phyloP scores from a whole-genome alignment of 2,797 vertebrate species.

The Atherinosoma microstoma region DNA sequence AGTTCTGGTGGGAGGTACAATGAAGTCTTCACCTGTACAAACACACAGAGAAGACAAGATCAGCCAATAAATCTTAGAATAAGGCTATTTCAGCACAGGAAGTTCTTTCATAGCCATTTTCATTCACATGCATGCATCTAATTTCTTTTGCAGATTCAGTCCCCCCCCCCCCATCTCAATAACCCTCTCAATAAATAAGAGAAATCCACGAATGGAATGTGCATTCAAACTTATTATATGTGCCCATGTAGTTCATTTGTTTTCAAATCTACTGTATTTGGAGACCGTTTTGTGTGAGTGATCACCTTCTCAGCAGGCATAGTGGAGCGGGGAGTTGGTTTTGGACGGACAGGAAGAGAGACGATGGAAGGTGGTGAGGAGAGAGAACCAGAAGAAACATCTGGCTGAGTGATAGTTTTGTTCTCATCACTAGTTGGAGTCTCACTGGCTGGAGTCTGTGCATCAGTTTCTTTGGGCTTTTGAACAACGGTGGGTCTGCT shows the following conservation, averaged over 20 bases:
- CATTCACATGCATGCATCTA: background rate
- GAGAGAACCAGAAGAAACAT: rapidly evolving
- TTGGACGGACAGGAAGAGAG: conserved; percentile 8
- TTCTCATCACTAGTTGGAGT: conserved; percentile 1
- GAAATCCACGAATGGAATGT: background rate
- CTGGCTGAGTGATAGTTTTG: background rate
- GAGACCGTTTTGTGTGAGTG: background rate
- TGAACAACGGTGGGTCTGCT: conserved; percentile 39
- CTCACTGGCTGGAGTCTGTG: background rate
- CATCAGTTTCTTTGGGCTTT: conserved; percentile 14
- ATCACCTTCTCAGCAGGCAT: conserved; percentile 69
- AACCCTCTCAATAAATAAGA: too few species aligned
- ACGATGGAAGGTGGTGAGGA: rapidly evolving
- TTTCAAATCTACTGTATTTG: background rate
- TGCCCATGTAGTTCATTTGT: too few species aligned
- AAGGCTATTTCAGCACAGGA: background rate
- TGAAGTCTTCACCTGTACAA: conserved; percentile 62
- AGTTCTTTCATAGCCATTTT: background rate
- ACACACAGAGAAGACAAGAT: background rate
- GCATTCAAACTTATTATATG: too few species aligned
- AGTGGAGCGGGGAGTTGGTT: conserved; percentile 41
- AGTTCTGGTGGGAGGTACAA: conserved; percentile 85
- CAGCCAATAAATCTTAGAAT: background rate
- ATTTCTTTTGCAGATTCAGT: background rate
- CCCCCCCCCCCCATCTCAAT: too few species aligned